These are phyloP conservation scores for Micromussa lordhowensis DNA, from an alignment of 92 coral and sea anemone genomes.

Conservation along the genomic window DNA sequence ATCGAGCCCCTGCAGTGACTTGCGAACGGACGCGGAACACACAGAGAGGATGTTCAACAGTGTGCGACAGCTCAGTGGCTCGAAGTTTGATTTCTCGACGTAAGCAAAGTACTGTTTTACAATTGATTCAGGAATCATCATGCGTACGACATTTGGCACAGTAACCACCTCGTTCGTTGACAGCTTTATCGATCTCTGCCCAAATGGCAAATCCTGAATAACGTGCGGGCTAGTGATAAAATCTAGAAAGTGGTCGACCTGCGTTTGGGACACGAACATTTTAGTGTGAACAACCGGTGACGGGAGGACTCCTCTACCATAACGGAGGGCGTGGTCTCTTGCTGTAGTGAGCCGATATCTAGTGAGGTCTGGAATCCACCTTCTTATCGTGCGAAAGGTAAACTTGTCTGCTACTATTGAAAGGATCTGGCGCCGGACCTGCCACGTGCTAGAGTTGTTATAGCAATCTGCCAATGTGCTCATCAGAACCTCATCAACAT, in stretches of 20 bases:
- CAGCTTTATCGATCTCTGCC: conserved; percentile 34
- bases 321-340: neutral
- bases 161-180: conserved; percentile 41
- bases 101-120: conserved; percentile 53
- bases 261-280: conserved; percentile 41
- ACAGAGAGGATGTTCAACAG: conserved; percentile 51
- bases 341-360: no score
- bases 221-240: conserved; percentile 42
- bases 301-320: no score
- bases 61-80: conserved; percentile 49
- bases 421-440: no score
- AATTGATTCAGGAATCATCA: conserved; percentile 55
- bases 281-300: conserved; percentile 27
- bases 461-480: conserved; percentile 51
- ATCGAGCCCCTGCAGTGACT: conserved; percentile 67
- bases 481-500: conserved; percentile 26
- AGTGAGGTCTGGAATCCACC: conserved; percentile 44
- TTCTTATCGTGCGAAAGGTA: conserved; percentile 40
- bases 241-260: no score
- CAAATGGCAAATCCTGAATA: conserved; percentile 65
- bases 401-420: conserved; percentile 60
- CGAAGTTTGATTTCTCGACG: conserved; percentile 45
- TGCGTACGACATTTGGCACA: conserved; percentile 65
- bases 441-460: conserved; percentile 50
- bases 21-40: conserved; percentile 64